phyloP scores from a whole-genome alignment of 1,140 invertebrate genomes.

The Lethrus apterus region DNA sequence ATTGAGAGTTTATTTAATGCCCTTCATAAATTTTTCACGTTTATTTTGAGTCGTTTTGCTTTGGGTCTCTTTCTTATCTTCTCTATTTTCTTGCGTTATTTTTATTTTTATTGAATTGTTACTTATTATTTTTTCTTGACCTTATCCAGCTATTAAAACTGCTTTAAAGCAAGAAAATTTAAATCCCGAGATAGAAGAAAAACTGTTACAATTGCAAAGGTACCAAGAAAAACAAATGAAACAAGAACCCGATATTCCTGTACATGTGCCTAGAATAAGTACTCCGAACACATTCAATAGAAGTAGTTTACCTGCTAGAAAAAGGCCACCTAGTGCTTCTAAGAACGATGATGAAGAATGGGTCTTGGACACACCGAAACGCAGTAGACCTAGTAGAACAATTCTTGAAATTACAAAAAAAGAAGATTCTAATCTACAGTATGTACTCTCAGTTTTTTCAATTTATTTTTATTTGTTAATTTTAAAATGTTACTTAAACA shows the following conservation, averaged over 20 bases:
- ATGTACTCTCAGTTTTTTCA: conserved; percentile 19
- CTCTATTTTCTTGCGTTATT: conserved; percentile 17
- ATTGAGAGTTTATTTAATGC: conserved; percentile 15
- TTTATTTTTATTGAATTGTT: conserved; percentile 17
- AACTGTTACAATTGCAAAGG: conserved; percentile 77
- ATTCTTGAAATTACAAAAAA: conserved; percentile 28
- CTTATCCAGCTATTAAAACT: conserved; percentile 63
- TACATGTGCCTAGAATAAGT: conserved; percentile 25
- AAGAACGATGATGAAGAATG: conserved; percentile 50
- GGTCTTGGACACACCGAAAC: conserved; percentile 48
- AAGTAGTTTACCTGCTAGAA: conserved; percentile 21
- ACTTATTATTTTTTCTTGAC: conserved; percentile 20
- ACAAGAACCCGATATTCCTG: conserved; percentile 38
- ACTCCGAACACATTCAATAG: conserved; percentile 25
- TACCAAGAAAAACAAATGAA: conserved; percentile 79
- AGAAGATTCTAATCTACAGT: conserved; percentile 30
- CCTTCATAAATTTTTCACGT: conserved; percentile 31
- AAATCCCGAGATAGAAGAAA: conserved; percentile 89
- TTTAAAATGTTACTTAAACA: conserved; percentile 1
- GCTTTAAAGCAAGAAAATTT: conserved; percentile 79
- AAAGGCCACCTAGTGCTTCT: conserved; percentile 33
- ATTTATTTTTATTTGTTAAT: background rate
- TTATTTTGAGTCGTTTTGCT: conserved; percentile 38
- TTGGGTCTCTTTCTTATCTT: conserved; percentile 29
- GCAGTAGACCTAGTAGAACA: conserved; percentile 30